Percentiles rank a stretch among this genome's conserved stretches.
Evolutionary conservation across 2,113 vertebrate genomes (phyloP).

Genomic region (Urocynchramus pylzowi): DNA sequence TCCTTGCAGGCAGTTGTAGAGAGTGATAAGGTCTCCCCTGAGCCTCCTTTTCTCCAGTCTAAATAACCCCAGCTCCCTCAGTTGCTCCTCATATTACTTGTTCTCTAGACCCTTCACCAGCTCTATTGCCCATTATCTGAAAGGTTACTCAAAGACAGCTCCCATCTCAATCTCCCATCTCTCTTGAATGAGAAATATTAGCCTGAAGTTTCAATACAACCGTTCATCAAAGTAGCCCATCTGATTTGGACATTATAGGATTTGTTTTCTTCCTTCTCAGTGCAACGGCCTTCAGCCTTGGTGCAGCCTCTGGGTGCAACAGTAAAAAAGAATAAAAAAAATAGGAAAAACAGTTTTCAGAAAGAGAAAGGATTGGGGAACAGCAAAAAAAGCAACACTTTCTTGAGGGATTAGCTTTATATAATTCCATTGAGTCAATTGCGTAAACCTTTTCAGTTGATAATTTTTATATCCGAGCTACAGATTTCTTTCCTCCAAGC

Average conservation of each 20-base stretch:
- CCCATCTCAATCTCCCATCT: neutral
- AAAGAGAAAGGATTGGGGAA: neutral
- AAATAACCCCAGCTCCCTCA: neutral
- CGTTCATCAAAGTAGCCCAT: neutral
- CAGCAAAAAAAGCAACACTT: neutral
- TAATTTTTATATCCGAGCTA: neutral
- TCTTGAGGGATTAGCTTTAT: conserved; percentile 16
- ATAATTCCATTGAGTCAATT: neutral
- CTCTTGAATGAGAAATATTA: neutral
- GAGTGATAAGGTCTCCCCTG: neutral
- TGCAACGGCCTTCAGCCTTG: neutral
- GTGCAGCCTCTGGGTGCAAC: neutral
- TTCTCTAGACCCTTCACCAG: neutral
- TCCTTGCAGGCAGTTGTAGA: neutral
- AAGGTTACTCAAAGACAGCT: neutral
- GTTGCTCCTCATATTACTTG: neutral
- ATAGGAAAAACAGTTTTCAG: neutral
- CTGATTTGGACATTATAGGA: neutral
- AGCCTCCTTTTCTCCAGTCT: neutral
- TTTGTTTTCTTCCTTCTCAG: neutral
- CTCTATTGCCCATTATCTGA: neutral
- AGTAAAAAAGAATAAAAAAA: neutral
- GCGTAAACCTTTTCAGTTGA: neutral
- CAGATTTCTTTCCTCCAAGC: neutral
- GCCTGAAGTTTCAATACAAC: neutral